A percentile compares a stretch with the other conserved stretches of the same genome.
phyloP scores from a whole-genome alignment of 2,113 vertebrate genomes.

The Aphyosemion australe region DNA sequence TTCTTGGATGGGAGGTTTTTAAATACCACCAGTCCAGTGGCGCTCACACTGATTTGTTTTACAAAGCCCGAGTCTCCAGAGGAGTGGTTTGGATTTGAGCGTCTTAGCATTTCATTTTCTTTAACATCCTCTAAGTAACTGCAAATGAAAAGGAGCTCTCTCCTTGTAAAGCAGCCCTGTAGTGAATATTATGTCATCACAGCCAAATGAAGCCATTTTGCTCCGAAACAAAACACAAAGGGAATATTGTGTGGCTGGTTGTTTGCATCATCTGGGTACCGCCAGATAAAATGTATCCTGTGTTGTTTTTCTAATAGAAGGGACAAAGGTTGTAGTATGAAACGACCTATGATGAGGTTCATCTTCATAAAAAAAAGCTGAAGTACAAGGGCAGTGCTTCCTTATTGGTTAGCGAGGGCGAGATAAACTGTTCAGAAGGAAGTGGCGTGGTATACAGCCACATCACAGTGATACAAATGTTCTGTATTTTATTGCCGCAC shows the following conservation, averaged over 20 bases:
- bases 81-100: slow-evolving; percentile 24
- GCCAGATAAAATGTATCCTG: slow-evolving; percentile 48
- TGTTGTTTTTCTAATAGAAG: slow-evolving; percentile 40
- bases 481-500: background rate
- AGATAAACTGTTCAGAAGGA: slow-evolving; percentile 10
- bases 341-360: slow-evolving; percentile 58
- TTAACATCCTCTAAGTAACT: background rate
- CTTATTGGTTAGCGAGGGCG: slow-evolving; percentile 28
- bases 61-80: slow-evolving; percentile 42
- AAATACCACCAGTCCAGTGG: slow-evolving; percentile 51
- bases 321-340: slow-evolving; percentile 38
- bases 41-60: slow-evolving; percentile 54
- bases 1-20: slow-evolving; percentile 54
- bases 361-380: slow-evolving; percentile 42
- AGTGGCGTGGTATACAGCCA: background rate
- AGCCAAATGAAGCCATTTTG: background rate
- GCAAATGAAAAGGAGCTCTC: background rate
- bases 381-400: slow-evolving; percentile 46
- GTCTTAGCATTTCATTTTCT: slow-evolving; percentile 21
- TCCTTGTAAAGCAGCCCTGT: background rate
- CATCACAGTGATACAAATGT: background rate
- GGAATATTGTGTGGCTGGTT: slow-evolving; percentile 10
- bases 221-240: slow-evolving; percentile 15
- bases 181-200: slow-evolving; percentile 4
- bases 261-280: slow-evolving; percentile 50